Evolutionary conservation across 2,888 invertebrate species (phyloP).

Genomic region (Cheiracanthium punctorium): DNA sequence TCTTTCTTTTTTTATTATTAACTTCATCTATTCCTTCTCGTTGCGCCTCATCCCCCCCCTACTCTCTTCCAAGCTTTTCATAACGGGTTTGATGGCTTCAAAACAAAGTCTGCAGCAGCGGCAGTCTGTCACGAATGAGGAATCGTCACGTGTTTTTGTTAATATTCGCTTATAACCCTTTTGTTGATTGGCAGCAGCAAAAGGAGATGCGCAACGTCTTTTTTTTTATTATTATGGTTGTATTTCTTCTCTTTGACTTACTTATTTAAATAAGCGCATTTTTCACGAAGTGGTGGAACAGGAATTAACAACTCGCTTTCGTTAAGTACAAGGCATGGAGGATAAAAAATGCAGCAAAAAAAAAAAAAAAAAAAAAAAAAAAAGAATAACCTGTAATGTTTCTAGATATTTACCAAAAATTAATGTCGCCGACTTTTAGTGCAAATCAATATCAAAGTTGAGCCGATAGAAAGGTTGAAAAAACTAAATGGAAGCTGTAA

Average conservation of each 20-base stretch:
- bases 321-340: no score
- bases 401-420: no score
- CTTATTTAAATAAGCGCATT: background rate
- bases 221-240: no score
- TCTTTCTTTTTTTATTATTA: constrained; percentile 1
- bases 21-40: background rate
- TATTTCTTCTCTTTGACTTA: background rate
- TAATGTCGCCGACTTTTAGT: no score
- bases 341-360: no score
- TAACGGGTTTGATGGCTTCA: constrained; percentile 28
- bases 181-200: background rate
- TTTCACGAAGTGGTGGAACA: background rate
- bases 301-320: background rate
- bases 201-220: background rate
- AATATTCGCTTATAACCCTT: background rate
- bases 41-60: background rate
- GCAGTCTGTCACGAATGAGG: constrained; percentile 18
- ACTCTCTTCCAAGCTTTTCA: constrained; percentile 1
- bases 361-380: no score
- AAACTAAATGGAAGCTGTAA: no score
- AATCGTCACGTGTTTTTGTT: constrained; percentile 25
- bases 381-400: no score
- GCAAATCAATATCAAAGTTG: no score
- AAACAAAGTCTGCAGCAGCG: constrained; percentile 27
- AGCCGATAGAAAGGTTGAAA: no score